Conservation (phyloP, 2,797 vertebrate species). For the Gallinago stenura region DNA sequence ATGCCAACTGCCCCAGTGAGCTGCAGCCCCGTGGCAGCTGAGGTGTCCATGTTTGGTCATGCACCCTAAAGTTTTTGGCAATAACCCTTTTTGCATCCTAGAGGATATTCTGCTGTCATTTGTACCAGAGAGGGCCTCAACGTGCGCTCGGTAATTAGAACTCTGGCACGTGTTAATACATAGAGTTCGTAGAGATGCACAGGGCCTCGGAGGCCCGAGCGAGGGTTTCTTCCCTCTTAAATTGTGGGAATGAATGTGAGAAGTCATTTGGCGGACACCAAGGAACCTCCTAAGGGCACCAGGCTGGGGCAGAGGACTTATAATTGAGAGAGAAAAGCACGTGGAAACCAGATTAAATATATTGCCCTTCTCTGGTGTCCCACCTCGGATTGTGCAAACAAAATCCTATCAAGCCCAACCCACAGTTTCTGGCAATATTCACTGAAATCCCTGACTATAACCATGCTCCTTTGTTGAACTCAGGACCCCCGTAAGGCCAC, state of each 20-base stretch:
- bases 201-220: background rate
- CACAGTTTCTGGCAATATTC: background rate
- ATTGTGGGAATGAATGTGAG: background rate
- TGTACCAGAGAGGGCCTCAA: background rate
- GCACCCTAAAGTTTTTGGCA: slow-evolving; percentile 52
- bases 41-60: slow-evolving; percentile 61
- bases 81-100: background rate
- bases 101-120: slow-evolving; percentile 15
- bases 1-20: slow-evolving; percentile 17
- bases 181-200: background rate
- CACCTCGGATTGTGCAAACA: background rate
- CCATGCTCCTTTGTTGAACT: background rate
- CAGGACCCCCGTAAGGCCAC: accelerated
- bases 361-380: background rate
- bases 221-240: background rate
- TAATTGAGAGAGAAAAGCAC: background rate
- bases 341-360: background rate
- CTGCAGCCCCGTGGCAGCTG: background rate
- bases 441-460: background rate
- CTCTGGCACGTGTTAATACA: background rate
- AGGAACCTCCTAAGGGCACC: background rate
- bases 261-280: accelerated
- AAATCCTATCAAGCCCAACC: background rate
- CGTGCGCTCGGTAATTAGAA: background rate
- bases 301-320: background rate